Base-by-base conservation (phyloP, 2,797 vertebrate genomes). In the Triplophysa bombifrons region DNA sequence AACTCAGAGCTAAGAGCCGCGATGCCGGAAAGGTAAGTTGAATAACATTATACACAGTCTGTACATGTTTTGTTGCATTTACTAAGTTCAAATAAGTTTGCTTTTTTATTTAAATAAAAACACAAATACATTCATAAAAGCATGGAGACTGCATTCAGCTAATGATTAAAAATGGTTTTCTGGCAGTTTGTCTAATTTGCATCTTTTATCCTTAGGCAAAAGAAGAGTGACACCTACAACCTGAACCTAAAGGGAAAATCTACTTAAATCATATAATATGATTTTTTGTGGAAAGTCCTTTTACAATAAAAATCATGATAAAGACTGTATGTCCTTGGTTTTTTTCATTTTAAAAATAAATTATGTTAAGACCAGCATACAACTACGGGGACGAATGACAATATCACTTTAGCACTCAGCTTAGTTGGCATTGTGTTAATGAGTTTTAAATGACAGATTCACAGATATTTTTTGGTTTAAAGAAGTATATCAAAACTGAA, bases 1-100 rank as follows among this genome's bases (percentile, higher is more conserved):
- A 92, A 58, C 81, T 92, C 17, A 86, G 88, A 69, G 86, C 34
- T 1, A 91, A 89, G 74, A 90, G 81, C 22, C 82, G 88, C 1
- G 91, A 92, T 20, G 86, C 90, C 0, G 89, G 90, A 19, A 60
- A 60, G 56, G 56, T 60, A 0, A 48, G 3, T 48, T 48, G 13
- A 48, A 48, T 48, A 3, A 48, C 11, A 48, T 48, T 48, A 2
- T 48, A 12, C 44, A 46, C 10, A 0, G 46, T 14, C 46, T 48
- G 11, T 11, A 13, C 2, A 46, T 13, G 10, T 67, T 46, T 50
- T 68, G 14, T 19, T 53, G 46, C 38, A 41, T 41, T 41, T 41
- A 41, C 38, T 1, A 9, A 48, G 13, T 48, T 48, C 2, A 14
- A 48, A 48, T 48, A 12, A 48, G 0, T 53, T 17, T 1, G 16